Conservation (phyloP, 2,797 vertebrate species). For the Monodelphis domestica region DNA sequence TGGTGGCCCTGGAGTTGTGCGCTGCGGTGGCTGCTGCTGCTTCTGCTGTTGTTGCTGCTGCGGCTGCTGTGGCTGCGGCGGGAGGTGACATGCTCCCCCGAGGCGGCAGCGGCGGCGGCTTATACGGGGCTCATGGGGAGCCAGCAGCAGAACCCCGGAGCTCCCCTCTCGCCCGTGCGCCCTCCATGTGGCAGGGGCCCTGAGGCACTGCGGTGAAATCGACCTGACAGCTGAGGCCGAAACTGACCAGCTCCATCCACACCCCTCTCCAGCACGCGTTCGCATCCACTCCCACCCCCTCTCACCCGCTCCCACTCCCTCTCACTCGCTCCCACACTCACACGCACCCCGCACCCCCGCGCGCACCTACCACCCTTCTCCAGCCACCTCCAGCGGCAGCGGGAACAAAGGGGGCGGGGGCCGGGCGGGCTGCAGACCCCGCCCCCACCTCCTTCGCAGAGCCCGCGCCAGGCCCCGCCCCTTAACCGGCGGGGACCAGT, state of each 20-base stretch:
- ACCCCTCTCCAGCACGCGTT: conserved; percentile 58
- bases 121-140: conserved; percentile 60
- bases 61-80: conserved; percentile 9
- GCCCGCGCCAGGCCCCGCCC: conserved; percentile 17
- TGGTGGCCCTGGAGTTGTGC: conserved; percentile 46
- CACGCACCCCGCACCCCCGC: conserved; percentile 44
- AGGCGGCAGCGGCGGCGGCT: conserved; percentile 14
- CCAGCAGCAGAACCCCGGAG: conserved; percentile 28
- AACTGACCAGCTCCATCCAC: conserved; percentile 4
- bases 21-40: conserved; percentile 47
- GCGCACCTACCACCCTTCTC: conserved; percentile 63
- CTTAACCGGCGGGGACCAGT: conserved; percentile 33
- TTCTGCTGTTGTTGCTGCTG: background rate
- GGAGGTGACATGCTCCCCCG: conserved; percentile 74
- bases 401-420: conserved; percentile 78
- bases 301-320: too few species aligned
- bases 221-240: conserved; percentile 69
- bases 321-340: background rate
- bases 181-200: conserved; percentile 60
- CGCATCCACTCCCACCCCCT: background rate
- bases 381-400: conserved; percentile 59
- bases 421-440: conserved; percentile 37
- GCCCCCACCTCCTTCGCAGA: conserved; percentile 5
- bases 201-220: background rate
- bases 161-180: conserved; percentile 30